Percentiles rank a stretch among this genome's conserved stretches.
These are phyloP conservation scores for Pterocles orientalis DNA, from an alignment of 2,113 vertebrate species.

Conservation along the genomic window DNA sequence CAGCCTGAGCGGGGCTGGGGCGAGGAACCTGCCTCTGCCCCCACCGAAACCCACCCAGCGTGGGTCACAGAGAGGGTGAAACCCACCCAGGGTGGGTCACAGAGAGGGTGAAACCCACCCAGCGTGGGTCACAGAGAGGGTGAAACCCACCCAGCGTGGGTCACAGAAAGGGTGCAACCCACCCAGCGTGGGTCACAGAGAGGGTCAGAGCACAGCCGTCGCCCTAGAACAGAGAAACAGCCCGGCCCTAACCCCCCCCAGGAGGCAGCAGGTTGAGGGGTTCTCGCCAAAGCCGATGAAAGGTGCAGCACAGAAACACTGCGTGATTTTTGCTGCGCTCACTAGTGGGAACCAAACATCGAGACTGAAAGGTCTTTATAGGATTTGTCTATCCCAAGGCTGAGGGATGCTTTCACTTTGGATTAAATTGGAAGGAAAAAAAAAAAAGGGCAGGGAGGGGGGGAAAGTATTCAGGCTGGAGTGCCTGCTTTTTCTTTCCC, in stretches of 20 bases:
- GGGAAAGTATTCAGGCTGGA: neutral
- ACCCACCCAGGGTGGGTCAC: neutral
- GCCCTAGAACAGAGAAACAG: neutral
- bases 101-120: neutral
- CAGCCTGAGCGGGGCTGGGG: neutral
- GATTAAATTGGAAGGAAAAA: neutral
- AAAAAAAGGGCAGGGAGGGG: neutral
- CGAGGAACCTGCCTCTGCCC: neutral
- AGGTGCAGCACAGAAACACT: neutral
- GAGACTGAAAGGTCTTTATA: neutral
- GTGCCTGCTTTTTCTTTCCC: neutral
- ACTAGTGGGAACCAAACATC: neutral
- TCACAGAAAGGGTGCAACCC: neutral
- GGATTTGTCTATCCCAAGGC: slow-evolving; percentile 32
- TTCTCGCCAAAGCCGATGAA: neutral
- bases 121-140: neutral
- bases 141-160: too few relatives aligned
- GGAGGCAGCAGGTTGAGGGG: neutral
- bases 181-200: neutral
- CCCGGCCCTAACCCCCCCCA: neutral
- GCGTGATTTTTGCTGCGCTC: neutral
- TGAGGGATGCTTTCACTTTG: slow-evolving; percentile 50
- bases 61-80: neutral
- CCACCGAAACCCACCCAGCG: neutral
- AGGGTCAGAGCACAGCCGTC: neutral